Percentiles rank a stretch among this genome's conserved stretches.
Evolutionary conservation across 2,888 invertebrate species (phyloP).

Genomic region (Steromphala cineraria): DNA sequence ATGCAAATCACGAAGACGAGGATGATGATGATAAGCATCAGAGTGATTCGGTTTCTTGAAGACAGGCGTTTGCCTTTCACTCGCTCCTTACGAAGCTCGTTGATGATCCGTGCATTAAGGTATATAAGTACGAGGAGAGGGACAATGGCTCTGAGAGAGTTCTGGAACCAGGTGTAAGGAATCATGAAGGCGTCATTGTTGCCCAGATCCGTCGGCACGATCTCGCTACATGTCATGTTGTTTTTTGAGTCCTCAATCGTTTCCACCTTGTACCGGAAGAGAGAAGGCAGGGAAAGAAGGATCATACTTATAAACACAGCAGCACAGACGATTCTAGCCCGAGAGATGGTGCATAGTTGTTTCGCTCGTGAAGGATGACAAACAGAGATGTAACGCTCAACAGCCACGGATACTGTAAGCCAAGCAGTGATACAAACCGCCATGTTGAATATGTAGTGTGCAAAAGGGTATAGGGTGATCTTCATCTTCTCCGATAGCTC

Average conservation of each 20-base stretch:
- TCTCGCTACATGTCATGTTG: constrained; percentile 55
- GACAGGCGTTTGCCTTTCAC: constrained; percentile 65
- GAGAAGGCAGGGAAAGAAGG: constrained; percentile 68
- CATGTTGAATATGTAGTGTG: constrained; percentile 70
- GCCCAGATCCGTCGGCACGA: constrained; percentile 62
- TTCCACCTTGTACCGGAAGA: constrained; percentile 64
- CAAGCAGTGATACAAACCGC: constrained; percentile 68
- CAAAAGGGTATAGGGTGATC: constrained; percentile 67
- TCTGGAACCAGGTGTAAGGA: constrained; percentile 70
- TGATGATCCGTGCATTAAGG: constrained; percentile 69
- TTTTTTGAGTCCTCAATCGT: constrained; percentile 42
- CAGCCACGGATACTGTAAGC: constrained; percentile 71
- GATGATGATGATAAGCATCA: constrained; percentile 73
- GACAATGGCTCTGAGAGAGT: constrained; percentile 68
- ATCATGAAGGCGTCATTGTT: constrained; percentile 63
- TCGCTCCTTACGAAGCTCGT: constrained; percentile 64
- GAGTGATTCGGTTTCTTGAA: constrained; percentile 71
- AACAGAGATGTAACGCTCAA: constrained; percentile 69
- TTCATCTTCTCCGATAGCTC: constrained; percentile 48
- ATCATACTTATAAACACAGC: constrained; percentile 67
- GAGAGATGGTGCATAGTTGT: constrained; percentile 54
- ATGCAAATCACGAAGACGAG: constrained; percentile 72
- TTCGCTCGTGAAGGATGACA: constrained; percentile 66
- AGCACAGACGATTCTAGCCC: constrained; percentile 64
- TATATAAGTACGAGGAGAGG: constrained; percentile 70